Conservation (phyloP, 2,797 vertebrate genomes). For the Diglossa cyanea region DNA sequence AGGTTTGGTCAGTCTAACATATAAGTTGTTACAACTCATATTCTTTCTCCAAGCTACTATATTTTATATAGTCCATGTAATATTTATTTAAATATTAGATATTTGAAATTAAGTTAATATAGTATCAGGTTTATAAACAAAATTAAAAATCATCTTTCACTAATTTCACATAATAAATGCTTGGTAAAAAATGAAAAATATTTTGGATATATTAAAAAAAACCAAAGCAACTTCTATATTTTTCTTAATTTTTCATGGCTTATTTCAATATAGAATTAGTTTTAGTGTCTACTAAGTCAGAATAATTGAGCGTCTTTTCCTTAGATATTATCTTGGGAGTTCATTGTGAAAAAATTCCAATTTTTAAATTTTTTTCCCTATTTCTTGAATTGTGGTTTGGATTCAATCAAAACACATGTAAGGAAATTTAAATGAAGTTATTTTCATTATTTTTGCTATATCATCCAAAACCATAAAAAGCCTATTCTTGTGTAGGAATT, state of each 20-base stretch:
- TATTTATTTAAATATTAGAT: not conserved
- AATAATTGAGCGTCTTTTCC: not conserved
- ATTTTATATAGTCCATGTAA: not conserved
- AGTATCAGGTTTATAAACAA: not conserved
- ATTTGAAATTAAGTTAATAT: not conserved
- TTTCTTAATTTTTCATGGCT: not conserved
- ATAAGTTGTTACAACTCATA: not conserved
- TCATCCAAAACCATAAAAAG: not conserved
- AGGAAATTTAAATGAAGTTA: not conserved
- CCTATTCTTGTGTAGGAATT: not conserved
- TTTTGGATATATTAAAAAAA: not conserved
- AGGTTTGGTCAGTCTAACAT: not conserved
- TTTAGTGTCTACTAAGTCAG: not conserved
- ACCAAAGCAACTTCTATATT: accelerated
- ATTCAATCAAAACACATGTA: not conserved
- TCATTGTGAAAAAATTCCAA: not conserved
- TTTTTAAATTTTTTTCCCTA: accelerated
- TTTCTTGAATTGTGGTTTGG: not conserved
- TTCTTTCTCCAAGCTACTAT: not conserved
- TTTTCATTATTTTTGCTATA: not conserved
- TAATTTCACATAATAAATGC: not conserved
- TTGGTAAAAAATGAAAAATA: not conserved
- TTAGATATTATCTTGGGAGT: not conserved
- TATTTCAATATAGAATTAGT: not conserved
- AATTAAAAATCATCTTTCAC: not conserved